phyloP scores from a whole-genome alignment of 1,140 invertebrate species.

The Drosophila aff. region DNA sequence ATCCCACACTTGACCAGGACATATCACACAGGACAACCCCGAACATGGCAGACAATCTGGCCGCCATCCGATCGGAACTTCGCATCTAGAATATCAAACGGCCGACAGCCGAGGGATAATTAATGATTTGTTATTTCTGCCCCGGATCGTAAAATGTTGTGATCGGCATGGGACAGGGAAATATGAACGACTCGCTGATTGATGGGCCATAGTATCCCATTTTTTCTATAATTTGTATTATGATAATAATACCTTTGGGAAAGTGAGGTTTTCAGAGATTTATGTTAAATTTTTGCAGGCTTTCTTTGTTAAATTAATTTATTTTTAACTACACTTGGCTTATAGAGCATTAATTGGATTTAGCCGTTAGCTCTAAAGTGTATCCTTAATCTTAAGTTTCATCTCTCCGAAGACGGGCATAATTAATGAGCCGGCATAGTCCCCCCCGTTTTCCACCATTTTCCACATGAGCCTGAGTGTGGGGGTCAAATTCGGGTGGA shows the following conservation, averaged over 20 bases:
- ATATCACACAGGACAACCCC: constrained; percentile 10
- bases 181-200: constrained; percentile 23
- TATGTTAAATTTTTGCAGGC: too few relatives aligned
- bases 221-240: background rate
- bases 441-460: constrained; percentile 1
- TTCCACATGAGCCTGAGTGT: constrained; percentile 1
- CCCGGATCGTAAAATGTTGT: constrained; percentile 42
- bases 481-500: constrained; percentile 32
- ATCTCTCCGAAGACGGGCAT: constrained; percentile 50
- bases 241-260: too few relatives aligned
- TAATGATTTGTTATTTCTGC: constrained; percentile 65
- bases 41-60: constrained; percentile 42
- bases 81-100: constrained; percentile 69
- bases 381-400: constrained; percentile 26
- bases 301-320: too few relatives aligned
- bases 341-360: constrained; percentile 24
- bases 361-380: constrained; percentile 14
- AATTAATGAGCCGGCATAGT: constrained; percentile 64
- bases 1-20: constrained; percentile 52
- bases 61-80: constrained; percentile 68
- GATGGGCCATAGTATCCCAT: background rate
- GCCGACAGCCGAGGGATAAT: constrained; percentile 39
- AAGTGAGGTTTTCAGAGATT: too few relatives aligned
- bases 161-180: constrained; percentile 16
- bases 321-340: too few relatives aligned